phyloP scores from a whole-genome alignment of 2,113 vertebrate species.

The Pterophyllum scalare region DNA sequence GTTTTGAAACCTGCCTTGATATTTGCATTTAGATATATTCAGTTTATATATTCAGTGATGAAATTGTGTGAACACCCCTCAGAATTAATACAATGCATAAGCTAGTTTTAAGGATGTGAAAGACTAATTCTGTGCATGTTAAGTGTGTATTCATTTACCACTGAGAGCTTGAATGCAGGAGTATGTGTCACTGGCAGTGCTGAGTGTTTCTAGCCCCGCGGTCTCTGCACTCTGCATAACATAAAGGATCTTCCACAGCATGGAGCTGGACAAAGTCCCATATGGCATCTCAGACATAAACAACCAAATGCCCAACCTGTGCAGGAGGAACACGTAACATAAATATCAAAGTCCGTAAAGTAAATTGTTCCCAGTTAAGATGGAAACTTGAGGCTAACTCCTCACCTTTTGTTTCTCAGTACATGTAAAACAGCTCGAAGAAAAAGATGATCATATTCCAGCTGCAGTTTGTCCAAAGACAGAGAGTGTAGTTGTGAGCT shows the following conservation, averaged over 20 bases:
- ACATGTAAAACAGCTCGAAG: constrained; percentile 92
- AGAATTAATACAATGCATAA: not conserved
- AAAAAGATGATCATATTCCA: constrained; percentile 96
- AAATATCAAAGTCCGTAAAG: not conserved
- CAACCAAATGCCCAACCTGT: constrained; percentile 95
- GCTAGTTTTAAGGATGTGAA: not conserved
- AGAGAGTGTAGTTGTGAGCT: constrained; percentile 79
- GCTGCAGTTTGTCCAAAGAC: constrained; percentile 90
- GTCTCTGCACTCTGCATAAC: constrained; percentile 92
- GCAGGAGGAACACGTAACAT: not conserved
- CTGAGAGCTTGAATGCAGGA: constrained; percentile 82
- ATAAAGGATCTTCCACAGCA: constrained; percentile 96
- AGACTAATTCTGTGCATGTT: not conserved
- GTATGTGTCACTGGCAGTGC: constrained; percentile 69
- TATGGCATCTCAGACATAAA: constrained; percentile 99
- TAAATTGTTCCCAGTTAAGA: not conserved
- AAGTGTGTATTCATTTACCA: constrained; percentile 78
- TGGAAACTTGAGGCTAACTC: not conserved
- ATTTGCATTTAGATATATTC: not conserved
- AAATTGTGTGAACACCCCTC: not conserved
- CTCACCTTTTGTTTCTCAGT: constrained; percentile 94
- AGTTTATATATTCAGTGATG: too few relatives aligned
- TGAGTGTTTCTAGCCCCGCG: constrained; percentile 81
- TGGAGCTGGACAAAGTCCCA: constrained; percentile 89
- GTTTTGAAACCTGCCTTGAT: too few relatives aligned